Evolutionary conservation across 2,888 invertebrate species (phyloP), one percentile per base, ranked within the genome.

Genomic region (Teinopalpus imperialis): DNA sequence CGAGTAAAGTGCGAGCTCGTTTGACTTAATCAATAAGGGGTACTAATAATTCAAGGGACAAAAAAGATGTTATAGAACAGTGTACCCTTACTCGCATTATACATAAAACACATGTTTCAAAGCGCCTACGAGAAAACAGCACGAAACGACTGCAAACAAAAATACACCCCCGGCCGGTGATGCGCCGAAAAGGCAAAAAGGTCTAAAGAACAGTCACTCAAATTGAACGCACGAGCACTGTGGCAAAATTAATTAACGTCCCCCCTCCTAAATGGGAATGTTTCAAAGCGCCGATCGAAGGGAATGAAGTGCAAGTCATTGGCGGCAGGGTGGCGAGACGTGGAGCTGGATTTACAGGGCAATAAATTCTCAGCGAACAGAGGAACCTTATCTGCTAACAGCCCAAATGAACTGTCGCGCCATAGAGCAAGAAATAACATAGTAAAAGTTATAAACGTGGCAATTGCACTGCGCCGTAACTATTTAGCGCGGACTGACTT

Each of bases 181-280:
- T 45, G 24, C 54, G 44, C 47, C 52, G 54, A 55, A 55, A 31
- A 49, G 51, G 55, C 61, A 67, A 73, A 74, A 74, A 74, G 54
- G 56, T 57, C 57, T 54, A 63, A 60, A 65, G 60, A 66, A 69
- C 61, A 69, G 68, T 71, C 65, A 75, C 68, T 69, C 57, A 68
- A 73, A 78, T 69, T 69, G 72, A 75, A 71, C 70, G 69, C 69
- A 72, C 68, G 63, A 69, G 66, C 67, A 68, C 67, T 65, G 70
- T 66, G 71, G 70, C 61, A 64, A 80, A 85, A 86, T 83, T 86
- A 86, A 86, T 87, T 82, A 86, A 78, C 76, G 77, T 74, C 69
- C 79, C 53, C 71, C 70, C 21, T 65, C 72, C 66, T 63, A 63
- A 59, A 59, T 66, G 67, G 71, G 66, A 78, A 77, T 69, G 69